Conservation (phyloP, 2,888 invertebrate species). For the Gisinianus flammeolus region DNA sequence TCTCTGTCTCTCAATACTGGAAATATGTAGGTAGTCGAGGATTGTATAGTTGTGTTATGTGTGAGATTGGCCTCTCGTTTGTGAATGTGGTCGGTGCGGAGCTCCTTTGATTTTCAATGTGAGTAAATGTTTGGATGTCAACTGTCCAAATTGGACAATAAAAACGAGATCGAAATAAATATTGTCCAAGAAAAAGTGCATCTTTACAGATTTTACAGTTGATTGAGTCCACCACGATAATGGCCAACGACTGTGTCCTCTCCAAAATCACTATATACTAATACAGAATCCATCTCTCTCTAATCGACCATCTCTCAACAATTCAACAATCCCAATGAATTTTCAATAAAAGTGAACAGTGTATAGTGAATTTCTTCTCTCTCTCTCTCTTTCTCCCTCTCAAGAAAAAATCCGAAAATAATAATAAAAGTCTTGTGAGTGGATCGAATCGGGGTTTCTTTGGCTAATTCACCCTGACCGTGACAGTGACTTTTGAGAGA, state of each 20-base stretch:
- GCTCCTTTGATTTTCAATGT: background rate
- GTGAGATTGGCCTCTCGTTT: no score
- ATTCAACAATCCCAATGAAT: slow-evolving; percentile 11
- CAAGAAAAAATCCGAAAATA: background rate
- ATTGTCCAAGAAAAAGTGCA: no score
- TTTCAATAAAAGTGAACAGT: slow-evolving; percentile 16
- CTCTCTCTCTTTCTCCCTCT: background rate
- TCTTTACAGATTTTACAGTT: slow-evolving; percentile 35
- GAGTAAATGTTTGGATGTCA: slow-evolving; percentile 35
- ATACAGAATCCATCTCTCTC: background rate
- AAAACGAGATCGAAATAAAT: slow-evolving; percentile 11
- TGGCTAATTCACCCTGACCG: slow-evolving; percentile 37
- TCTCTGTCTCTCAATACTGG: no score
- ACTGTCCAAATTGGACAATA: slow-evolving; percentile 30
- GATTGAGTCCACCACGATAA: slow-evolving; percentile 38
- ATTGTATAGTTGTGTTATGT: no score
- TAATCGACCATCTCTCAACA: slow-evolving; percentile 32
- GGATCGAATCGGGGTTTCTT: slow-evolving; percentile 32
- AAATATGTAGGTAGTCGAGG: no score
- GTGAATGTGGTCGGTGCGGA: no score
- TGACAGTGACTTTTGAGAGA: no score
- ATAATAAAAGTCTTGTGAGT: slow-evolving; percentile 5
- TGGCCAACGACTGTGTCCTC: no score
- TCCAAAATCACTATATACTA: background rate
- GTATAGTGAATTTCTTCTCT: background rate